Base-by-base conservation (phyloP, 2,888 invertebrate species). In the Antheraea yamamai region DNA sequence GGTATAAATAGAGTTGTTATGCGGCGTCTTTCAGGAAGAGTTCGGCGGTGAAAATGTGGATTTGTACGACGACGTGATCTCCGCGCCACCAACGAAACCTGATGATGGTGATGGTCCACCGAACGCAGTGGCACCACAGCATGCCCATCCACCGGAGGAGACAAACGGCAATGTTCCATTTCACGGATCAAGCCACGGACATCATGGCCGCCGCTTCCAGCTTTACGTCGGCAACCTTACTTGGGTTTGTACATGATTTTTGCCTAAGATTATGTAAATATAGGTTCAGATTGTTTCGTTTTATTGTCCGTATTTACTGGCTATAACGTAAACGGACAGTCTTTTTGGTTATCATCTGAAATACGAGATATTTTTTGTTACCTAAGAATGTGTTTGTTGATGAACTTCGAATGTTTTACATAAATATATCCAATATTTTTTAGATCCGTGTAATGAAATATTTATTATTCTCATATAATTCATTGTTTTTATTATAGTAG, bases 141-240 rank as follows among this genome's bases (percentile, higher is more conserved):
- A 95, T 73, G 90, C 94, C 74, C 94, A 95, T 81, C 93, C 95
- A 58, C 93, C 95, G 58, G 96, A 96, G 90, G 97, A 97, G 86
- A 96, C 97, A n/a, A 96, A 96, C 86, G 95, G 96, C 78, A 91
- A 87, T 83, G 94, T 95, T 73, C 96, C 97, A 81, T 97, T 97
- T 91, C 96, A 96, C 90, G 96, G 96, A 82, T 96, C 97, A 87
- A 96, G 95, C 87, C 97, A 97, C 79, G 97, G 96, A 88, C 94
- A 97, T 91, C 97, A 97, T 83, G 97, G 97, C 92, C 96, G 98
- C 86, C 96, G 98, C 87, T 97, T 97, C 91, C 98, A 99, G 91
- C 96, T 99, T 72, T 99, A 99, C 95, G 97, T 99, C 87, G 99
- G 99, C 87, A 99, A 99, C 95, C 96, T 99, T 82, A 99, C 99